Conservation (phyloP, 2,888 invertebrate species). For the Hedychridium roseum region DNA sequence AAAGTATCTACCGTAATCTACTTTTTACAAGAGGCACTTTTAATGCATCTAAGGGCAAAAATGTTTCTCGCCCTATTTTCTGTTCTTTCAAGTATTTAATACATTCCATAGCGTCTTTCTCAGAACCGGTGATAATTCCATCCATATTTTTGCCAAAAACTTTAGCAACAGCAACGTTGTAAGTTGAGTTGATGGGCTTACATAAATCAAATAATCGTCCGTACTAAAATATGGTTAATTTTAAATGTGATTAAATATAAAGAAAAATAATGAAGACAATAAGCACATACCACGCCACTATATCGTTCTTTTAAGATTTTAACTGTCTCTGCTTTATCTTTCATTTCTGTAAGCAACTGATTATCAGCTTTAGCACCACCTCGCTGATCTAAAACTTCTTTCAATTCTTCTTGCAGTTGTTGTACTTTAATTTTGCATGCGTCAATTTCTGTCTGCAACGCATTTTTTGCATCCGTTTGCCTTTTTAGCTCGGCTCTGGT, state of each 20-base stretch:
- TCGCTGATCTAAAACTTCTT: constrained; percentile 84
- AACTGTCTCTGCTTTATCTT: constrained; percentile 93
- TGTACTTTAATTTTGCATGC: constrained; percentile 79
- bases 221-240: constrained; percentile 67
- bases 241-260: background rate
- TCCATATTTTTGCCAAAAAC: constrained; percentile 97
- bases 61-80: constrained; percentile 91
- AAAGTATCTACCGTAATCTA: constrained; percentile 71
- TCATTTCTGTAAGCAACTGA: constrained; percentile 87
- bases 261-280: constrained; percentile 1
- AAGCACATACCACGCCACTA: constrained; percentile 75
- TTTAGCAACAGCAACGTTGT: constrained; percentile 94
- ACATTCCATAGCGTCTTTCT: constrained; percentile 89
- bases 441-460: constrained; percentile 83
- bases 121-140: constrained; percentile 95
- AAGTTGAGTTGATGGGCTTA: constrained; percentile 94
- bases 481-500: constrained; percentile 85
- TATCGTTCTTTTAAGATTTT: constrained; percentile 92
- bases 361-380: constrained; percentile 93
- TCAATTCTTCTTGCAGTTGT: constrained; percentile 80
- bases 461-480: constrained; percentile 77
- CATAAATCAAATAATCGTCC: constrained; percentile 97
- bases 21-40: constrained; percentile 90
- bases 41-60: constrained; percentile 91
- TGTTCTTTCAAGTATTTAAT: constrained; percentile 93